Evolutionary conservation across 2,797 vertebrate genomes (phyloP), one percentile per base, ranked within the genome.

Genomic region (Onychomys leucogaster): DNA sequence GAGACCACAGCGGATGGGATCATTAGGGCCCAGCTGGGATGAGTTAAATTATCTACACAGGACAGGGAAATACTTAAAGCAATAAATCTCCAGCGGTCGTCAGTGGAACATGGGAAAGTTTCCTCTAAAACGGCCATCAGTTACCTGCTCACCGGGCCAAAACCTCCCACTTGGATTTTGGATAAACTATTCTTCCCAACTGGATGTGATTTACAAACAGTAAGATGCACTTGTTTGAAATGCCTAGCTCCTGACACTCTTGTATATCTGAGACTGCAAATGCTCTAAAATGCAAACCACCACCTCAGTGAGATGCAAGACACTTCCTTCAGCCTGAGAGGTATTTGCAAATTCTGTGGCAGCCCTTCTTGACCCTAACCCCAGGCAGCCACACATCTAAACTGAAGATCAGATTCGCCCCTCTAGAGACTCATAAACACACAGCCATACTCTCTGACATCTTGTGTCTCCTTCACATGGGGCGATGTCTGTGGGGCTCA

Each of bases 1-100:
- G 78, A 77, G 78, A 23, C 67, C 91, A 65, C 43, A 29, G 78
- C 11, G 43, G 61, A 89, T 5, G 41, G 52, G 65, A 2, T 2
- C 14, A 5, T 41, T 12, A 27, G 63, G 76, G 82, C 83, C 37
- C 95, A 94, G 78, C 95, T 97, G 95, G 57, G 52, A 67, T 49
- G 83, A 76, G 89, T 95, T 86, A 90, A 83, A 19, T 65, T 55
- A 83, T 63, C 95, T 21, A 12, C 65, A 91, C 34, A 82, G 29
- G 19, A 11, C 91, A 55, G 71, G 81, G 81, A 57, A 73, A 46
- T 21, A 32, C 52, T 84, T 49, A 16, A 67, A 77, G 57, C 90
- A 75, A 82, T 34, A 96, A 90, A 65, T 46, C 82, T n/a, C 96
- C 21, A 21, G 57, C 59, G 2, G 63, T 1, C 32, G 17, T 77